A percentile compares a stretch with the other conserved stretches of the same genome.
phyloP scores from a whole-genome alignment of 2,797 vertebrate genomes.

The Spinus olivaceus region DNA sequence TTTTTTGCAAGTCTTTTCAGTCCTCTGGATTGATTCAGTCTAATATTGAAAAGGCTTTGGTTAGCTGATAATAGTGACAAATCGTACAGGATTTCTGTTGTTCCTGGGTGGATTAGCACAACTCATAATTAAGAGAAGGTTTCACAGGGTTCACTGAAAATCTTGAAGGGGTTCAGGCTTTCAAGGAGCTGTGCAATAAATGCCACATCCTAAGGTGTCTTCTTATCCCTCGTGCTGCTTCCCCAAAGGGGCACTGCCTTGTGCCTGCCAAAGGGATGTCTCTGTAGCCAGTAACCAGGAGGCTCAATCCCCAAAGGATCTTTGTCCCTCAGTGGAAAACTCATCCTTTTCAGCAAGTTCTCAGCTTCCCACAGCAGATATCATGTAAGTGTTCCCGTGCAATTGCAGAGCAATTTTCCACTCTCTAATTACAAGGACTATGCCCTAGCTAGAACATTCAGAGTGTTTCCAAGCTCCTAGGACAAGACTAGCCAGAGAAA shows the following conservation, averaged over 20 bases:
- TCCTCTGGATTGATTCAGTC: not conserved
- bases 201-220: not conserved
- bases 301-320: not conserved
- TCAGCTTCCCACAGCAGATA: not conserved
- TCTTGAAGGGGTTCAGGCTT: not conserved
- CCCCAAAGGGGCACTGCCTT: not conserved
- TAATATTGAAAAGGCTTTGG: not conserved
- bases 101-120: not conserved
- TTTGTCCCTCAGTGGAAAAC: not conserved
- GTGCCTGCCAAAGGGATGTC: not conserved
- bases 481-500: not conserved
- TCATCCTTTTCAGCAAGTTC: not conserved
- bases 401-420: not conserved
- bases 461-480: not conserved
- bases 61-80: not conserved
- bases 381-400: rapidly evolving
- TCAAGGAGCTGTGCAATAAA: not conserved
- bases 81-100: not conserved
- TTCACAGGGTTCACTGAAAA: not conserved
- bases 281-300: not conserved
- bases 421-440: not conserved
- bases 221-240: rapidly evolving
- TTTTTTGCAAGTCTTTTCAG: not conserved
- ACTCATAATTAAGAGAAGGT: not conserved
- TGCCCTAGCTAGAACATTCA: not conserved